These are phyloP conservation scores for Cebus imitator DNA, from an alignment of 2,113 vertebrate species.

Conservation along the genomic window DNA sequence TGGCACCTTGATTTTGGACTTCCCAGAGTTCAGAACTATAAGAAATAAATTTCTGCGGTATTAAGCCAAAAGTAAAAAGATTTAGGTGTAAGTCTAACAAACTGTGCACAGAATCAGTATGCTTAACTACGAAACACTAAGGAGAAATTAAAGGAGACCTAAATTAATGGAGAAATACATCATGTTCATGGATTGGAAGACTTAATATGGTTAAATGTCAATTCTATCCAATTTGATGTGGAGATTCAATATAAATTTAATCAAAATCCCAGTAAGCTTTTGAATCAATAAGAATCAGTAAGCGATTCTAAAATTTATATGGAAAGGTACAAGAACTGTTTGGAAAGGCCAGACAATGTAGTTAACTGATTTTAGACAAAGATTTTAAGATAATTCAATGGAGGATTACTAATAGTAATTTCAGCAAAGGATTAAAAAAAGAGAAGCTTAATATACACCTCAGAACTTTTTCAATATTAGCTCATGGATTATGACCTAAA, in stretches of 20 bases:
- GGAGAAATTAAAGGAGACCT: neutral
- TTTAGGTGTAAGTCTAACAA: neutral
- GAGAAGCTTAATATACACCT: neutral
- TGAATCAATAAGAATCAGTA: neutral
- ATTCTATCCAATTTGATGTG: neutral
- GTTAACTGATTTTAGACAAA: neutral
- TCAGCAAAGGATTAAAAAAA: neutral
- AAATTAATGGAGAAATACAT: neutral
- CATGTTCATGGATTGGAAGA: neutral
- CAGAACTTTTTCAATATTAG: neutral
- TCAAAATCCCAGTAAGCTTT: neutral
- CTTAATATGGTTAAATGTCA: neutral
- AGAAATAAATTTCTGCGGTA: neutral
- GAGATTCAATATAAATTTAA: neutral
- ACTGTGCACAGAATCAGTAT: neutral
- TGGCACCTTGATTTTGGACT: neutral
- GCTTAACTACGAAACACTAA: neutral
- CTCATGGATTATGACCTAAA: neutral
- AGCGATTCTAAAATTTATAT: neutral
- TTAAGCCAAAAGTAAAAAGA: neutral
- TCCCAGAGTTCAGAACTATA: neutral
- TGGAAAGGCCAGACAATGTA: neutral
- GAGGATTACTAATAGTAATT: neutral
- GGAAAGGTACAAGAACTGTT: neutral
- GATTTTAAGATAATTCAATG: neutral